Percentiles rank a stretch among this genome's conserved stretches.
phyloP scores from a whole-genome alignment of 2,113 vertebrate species.

The Malurus elegans region DNA sequence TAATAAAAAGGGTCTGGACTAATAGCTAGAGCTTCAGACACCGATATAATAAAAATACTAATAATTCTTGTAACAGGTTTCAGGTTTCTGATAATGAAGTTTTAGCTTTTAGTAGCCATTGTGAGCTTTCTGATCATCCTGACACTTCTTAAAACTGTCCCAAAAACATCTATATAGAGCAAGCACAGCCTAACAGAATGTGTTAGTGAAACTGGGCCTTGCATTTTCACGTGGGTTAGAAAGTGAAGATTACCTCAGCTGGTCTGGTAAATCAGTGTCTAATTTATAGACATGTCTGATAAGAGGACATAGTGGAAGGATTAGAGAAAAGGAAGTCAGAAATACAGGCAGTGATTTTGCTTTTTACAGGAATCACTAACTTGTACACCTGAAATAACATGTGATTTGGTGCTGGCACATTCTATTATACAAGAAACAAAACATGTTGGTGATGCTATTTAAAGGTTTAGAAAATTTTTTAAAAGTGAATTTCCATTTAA shows the following conservation, averaged over 20 bases:
- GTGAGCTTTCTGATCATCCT: not conserved
- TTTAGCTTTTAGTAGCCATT: not conserved
- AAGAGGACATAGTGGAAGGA: not conserved
- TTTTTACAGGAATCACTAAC: not conserved
- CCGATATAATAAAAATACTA: not conserved
- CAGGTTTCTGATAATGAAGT: not conserved
- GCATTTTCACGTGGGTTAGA: not conserved
- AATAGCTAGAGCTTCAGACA: conserved; percentile 3
- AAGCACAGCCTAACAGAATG: not conserved
- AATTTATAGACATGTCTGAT: not conserved
- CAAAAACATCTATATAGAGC: not conserved
- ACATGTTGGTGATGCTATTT: not conserved
- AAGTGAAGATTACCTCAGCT: not conserved
- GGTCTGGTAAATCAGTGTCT: not conserved
- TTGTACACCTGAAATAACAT: not conserved
- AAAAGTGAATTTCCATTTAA: not conserved
- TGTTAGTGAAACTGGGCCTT: not conserved
- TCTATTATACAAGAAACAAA: not conserved
- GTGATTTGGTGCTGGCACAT: not conserved
- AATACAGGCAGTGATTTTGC: not conserved
- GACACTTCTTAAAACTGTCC: not conserved
- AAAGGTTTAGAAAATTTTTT: conserved; percentile 23
- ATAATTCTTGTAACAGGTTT: not conserved
- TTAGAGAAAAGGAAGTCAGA: not conserved
- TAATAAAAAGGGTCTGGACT: conserved; percentile 19